A percentile compares a stretch with the other conserved stretches of the same genome.
These are phyloP conservation scores for Unio delphinus DNA, from an alignment of 2,888 invertebrate genomes.

Conservation along the genomic window DNA sequence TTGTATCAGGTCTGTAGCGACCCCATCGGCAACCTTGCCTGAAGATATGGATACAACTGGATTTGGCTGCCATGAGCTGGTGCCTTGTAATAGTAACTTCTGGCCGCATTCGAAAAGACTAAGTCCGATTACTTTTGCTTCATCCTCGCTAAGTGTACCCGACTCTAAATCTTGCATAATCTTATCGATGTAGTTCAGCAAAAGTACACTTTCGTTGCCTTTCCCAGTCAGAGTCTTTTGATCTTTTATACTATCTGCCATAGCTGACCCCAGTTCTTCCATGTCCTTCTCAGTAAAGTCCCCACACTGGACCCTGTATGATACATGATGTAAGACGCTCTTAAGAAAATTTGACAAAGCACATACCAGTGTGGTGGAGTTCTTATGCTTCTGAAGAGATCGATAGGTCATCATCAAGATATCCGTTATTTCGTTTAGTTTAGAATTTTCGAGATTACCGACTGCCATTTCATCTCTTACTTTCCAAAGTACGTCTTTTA, in stretches of 20 bases:
- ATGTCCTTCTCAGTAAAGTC: conserved; percentile 22
- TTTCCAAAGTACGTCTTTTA: conserved; percentile 13
- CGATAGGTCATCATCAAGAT: conserved; percentile 7
- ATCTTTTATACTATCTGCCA: conserved; percentile 5
- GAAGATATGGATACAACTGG: conserved; percentile 4
- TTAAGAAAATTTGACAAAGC: conserved; percentile 20
- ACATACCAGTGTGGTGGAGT: conserved; percentile 17
- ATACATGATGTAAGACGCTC: conserved; percentile 15
- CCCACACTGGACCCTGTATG: conserved; percentile 24
- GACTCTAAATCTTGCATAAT: conserved; percentile 24
- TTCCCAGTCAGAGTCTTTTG: neutral
- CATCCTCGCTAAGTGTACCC: conserved; percentile 9
- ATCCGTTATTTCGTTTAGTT: conserved; percentile 18
- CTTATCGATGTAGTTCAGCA: conserved; percentile 15
- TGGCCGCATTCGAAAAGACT: conserved; percentile 34
- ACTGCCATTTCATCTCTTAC: conserved; percentile 13
- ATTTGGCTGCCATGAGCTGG: conserved; percentile 2
- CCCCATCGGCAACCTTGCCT: conserved; percentile 24
- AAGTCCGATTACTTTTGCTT: conserved; percentile 23
- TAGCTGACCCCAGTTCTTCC: conserved; percentile 6
- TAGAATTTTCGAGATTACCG: conserved; percentile 12
- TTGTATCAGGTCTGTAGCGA: conserved; percentile 32
- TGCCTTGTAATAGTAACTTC: conserved; percentile 11
- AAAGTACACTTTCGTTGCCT: conserved; percentile 1
- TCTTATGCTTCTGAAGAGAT: conserved; percentile 5